phyloP scores from a whole-genome alignment of 2,113 vertebrate species.

The Catharus minimus region DNA sequence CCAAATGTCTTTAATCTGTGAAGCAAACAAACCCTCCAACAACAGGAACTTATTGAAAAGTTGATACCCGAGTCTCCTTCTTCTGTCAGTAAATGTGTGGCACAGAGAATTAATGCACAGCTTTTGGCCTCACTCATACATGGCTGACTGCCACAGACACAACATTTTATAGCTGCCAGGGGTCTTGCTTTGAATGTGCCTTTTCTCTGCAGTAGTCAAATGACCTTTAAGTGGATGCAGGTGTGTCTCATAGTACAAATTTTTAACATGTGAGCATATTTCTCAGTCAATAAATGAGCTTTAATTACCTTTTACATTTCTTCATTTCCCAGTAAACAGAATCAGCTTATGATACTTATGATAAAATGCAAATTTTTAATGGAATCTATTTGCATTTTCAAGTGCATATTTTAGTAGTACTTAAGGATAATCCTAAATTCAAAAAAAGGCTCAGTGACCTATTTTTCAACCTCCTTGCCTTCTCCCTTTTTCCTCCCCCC shows the following conservation, averaged over 20 bases:
- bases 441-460: background rate
- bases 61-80: background rate
- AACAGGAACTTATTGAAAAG: slow-evolving; percentile 28
- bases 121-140: slow-evolving; percentile 18
- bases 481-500: background rate
- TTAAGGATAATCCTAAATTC: background rate
- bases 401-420: background rate
- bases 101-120: slow-evolving; percentile 1
- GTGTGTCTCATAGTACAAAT: slow-evolving; percentile 26
- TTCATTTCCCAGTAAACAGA: background rate
- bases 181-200: slow-evolving; percentile 1
- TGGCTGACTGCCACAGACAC: slow-evolving; percentile 36
- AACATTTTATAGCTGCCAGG: slow-evolving; percentile 5
- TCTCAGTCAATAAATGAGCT: slow-evolving; percentile 22
- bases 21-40: slow-evolving; percentile 47
- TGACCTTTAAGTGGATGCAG: slow-evolving; percentile 56
- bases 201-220: slow-evolving; percentile 38
- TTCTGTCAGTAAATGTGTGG: slow-evolving; percentile 35
- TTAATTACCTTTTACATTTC: slow-evolving; percentile 26
- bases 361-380: background rate
- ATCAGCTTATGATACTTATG: background rate
- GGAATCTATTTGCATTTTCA: background rate
- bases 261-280: slow-evolving; percentile 15
- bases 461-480: background rate
- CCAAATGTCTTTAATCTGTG: slow-evolving; percentile 54